These are phyloP conservation scores for Polypterus bichir DNA, from an alignment of 2,113 vertebrate genomes.

Conservation along the genomic window DNA sequence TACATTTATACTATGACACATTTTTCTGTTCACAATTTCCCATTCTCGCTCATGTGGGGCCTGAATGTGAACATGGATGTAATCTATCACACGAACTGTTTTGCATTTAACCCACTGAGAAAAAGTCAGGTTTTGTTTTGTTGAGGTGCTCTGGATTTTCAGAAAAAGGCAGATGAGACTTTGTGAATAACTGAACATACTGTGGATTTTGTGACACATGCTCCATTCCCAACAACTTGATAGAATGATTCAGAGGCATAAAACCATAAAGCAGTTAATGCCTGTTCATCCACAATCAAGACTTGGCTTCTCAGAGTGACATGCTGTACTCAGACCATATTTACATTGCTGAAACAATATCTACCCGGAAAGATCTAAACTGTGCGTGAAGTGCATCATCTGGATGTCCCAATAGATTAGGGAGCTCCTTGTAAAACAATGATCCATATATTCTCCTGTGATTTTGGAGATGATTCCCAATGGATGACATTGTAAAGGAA, in stretches of 20 bases:
- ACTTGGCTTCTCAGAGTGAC: slow-evolving; percentile 16
- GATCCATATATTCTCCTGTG: too few species aligned
- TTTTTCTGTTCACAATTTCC: slow-evolving; percentile 9
- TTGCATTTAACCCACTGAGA: too few species aligned
- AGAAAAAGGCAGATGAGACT: slow-evolving; percentile 5
- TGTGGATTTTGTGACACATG: slow-evolving; percentile 18
- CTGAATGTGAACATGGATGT: slow-evolving; percentile 16
- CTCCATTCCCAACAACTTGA: slow-evolving; percentile 16
- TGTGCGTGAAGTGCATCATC: too few species aligned
- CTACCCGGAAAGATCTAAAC: slow-evolving; percentile 1
- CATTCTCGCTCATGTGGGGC: slow-evolving; percentile 9
- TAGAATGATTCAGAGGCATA: slow-evolving; percentile 20
- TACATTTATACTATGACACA: slow-evolving; percentile 7
- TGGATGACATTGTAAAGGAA: too few species aligned
- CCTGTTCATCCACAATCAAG: slow-evolving; percentile 20
- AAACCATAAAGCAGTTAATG: slow-evolving; percentile 13
- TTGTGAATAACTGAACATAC: slow-evolving; percentile 16
- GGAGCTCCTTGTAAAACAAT: too few species aligned
- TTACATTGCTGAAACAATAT: slow-evolving; percentile 15
- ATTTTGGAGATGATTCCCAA: too few species aligned
- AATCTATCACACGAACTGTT: background rate
- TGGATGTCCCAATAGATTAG: too few species aligned
- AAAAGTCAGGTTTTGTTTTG: too few species aligned
- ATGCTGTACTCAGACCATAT: slow-evolving; percentile 12
- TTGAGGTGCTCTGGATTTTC: too few species aligned